Evolutionary conservation across 2,888 invertebrate genomes (phyloP), one percentile per base, ranked within the genome.

Genomic region (Leucophenga maculata): DNA sequence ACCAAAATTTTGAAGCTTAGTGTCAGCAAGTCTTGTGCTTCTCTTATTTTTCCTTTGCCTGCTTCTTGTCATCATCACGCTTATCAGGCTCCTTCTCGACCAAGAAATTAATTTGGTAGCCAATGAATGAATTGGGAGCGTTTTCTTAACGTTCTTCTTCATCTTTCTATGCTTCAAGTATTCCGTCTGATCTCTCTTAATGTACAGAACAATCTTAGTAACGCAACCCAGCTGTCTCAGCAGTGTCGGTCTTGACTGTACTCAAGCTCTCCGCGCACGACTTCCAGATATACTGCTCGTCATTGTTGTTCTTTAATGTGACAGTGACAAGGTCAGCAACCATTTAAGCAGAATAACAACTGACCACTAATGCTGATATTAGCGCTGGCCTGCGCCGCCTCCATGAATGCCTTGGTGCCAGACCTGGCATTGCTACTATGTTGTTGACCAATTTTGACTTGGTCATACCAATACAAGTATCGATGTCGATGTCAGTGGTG

Each of bases 331-430:
- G 93, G 89, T 99, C 99, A 50, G 99, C 98, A 65, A 99, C 93
- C 77, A 99, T 90, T 89, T 99, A 99, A 62, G 98, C 97, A 0
- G 99, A 99, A 90, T 99, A 99, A 93, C 99, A 99, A 99, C 90
- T 99, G 99, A 89, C 99, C 99, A 89, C 99, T 99, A 99, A 99
- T 99, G 80, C 97, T 97, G 84, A 99, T 99, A 86, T 99, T 99
- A 69, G 99, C 99, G 76, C 99, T 99, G 75, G 99, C 98, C 89
- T 98, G 97, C 67, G 99, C 92, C 67, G 99, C 99, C 89, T 99
- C 99, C 99, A 99, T 99, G 91, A 99, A 99, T 3, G 99, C 98
- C 90, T 99, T 99, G n/a, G 99, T 99, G 78, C 99, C 99, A 67
- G 99, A 99, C 89, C 98, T 98, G 66, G 99, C 99, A 88, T 99